Percentiles rank a stretch among this genome's conserved stretches.
phyloP scores from a whole-genome alignment of 2,888 invertebrate genomes.

The Andricus curvator region DNA sequence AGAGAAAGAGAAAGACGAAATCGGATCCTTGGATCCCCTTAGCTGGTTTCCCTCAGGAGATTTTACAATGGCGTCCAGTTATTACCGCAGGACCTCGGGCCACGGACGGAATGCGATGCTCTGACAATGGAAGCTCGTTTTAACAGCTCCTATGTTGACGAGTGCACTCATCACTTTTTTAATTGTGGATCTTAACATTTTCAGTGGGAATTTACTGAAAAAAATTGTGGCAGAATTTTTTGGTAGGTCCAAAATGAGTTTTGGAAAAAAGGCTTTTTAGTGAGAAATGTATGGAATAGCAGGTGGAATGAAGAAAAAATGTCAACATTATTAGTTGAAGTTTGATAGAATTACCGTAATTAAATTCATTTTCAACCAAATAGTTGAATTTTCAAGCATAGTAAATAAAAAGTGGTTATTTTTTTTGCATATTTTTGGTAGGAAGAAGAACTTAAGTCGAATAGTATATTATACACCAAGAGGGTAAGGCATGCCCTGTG shows the following conservation, averaged over 20 bases:
- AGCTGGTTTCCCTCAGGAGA: constrained; percentile 75
- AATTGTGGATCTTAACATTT: background rate
- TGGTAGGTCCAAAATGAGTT: background rate
- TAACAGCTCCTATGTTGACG: constrained; percentile 63
- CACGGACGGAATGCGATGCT: constrained; percentile 74
- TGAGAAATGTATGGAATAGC: too few relatives aligned
- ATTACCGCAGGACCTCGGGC: constrained; percentile 76
- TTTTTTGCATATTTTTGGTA: too few relatives aligned
- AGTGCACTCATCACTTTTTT: background rate
- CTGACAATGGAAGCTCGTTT: constrained; percentile 74
- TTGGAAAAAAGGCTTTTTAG: too few relatives aligned
- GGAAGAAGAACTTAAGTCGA: too few relatives aligned
- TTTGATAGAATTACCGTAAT: too few relatives aligned
- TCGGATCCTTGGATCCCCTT: constrained; percentile 64
- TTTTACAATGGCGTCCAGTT: constrained; percentile 78
- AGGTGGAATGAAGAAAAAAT: too few relatives aligned
- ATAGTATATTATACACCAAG: too few relatives aligned
- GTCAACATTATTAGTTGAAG: too few relatives aligned
- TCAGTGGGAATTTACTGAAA: background rate
- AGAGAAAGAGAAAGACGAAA: constrained; percentile 43
- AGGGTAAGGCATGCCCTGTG: too few relatives aligned
- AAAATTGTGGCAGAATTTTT: background rate
- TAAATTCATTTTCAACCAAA: too few relatives aligned
- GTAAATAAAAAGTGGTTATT: too few relatives aligned
- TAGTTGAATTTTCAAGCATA: too few relatives aligned